phyloP scores from a whole-genome alignment of 2,888 invertebrate genomes.

The Podotricha telesiphe region DNA sequence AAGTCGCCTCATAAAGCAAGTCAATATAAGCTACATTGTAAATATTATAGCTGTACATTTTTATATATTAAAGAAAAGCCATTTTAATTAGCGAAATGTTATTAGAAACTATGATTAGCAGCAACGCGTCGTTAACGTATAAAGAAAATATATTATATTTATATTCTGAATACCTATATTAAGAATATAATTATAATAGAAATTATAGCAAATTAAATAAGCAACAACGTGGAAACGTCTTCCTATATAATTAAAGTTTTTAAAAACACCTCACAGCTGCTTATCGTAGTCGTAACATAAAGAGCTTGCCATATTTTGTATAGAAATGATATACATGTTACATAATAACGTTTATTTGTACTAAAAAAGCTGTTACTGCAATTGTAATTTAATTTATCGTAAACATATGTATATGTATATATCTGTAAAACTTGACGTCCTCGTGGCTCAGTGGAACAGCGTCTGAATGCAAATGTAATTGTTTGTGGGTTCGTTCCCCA shows the following conservation, averaged over 20 bases:
- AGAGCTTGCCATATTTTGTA: constrained; percentile 46
- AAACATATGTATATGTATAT: not conserved
- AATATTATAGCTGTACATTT: constrained; percentile 19
- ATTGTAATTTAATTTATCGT: not conserved
- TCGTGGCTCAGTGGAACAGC: too few relatives aligned
- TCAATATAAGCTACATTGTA: constrained; percentile 21
- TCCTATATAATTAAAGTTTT: too few relatives aligned
- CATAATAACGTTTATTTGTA: constrained; percentile 29
- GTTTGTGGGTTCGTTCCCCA: too few relatives aligned
- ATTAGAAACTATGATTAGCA: not conserved
- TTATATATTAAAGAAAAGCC: constrained; percentile 12
- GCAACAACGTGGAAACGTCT: too few relatives aligned
- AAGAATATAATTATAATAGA: too few relatives aligned
- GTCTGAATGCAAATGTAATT: too few relatives aligned
- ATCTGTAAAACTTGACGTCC: too few relatives aligned
- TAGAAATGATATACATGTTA: constrained; percentile 50
- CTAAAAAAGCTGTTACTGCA: constrained; percentile 28
- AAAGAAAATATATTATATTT: too few relatives aligned
- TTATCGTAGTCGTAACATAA: not conserved
- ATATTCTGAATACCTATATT: too few relatives aligned
- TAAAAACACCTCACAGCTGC: not conserved
- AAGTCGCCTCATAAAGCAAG: constrained; percentile 15
- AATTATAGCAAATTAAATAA: too few relatives aligned
- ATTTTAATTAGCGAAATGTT: constrained; percentile 9
- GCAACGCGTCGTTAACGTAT: not conserved